Evolutionary conservation across 1,140 invertebrate genomes (phyloP), one percentile per base, ranked within the genome.

Genomic region (Scaptomyza hsui): DNA sequence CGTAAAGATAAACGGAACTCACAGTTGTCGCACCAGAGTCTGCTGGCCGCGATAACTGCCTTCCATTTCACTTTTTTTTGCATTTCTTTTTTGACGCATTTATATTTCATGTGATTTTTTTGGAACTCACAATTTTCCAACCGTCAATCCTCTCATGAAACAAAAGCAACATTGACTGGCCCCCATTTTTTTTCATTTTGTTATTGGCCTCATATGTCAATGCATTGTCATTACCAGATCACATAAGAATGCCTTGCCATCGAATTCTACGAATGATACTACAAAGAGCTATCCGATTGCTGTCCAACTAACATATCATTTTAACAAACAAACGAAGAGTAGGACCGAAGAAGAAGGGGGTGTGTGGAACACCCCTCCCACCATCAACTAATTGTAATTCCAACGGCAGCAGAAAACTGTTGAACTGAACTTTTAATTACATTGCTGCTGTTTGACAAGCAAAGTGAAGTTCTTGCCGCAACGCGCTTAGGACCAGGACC

Each of bases 391-490:
- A 37, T 51, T 75, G 56, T 73, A 61, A 56, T 61, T 32, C 44
- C 42, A 29, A n/a, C 35, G 44, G 26, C 60, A 35, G 16, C 24
- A 19, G 24, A 41, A 21, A 24, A 24, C 6, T 29, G 6, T 1
- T 29, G 7, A 29, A 9, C 26, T 7, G 6, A 29, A 64, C 53
- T 76, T 75, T 76, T 76, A 76, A 76, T 76, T 74, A 74, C 74
- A 76, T 64, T 39, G 52, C 15, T 44, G 57, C 15, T 56, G 39
- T 63, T 60, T 75, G 69, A 72, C 52, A 64, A 24, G 72, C 44
- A 19, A 29, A 32, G 15, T 48, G 47, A 41, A 49, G 35, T 29
- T 29, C 9, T 29, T 24, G 26, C 35, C 41, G 42, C 26, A 42
- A 18, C 51, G 42, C 32, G 3, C 18, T 64, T 55, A 47, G 19